phyloP scores from a whole-genome alignment of 1,140 invertebrate genomes.

The Euwallacea fornicatus region DNA sequence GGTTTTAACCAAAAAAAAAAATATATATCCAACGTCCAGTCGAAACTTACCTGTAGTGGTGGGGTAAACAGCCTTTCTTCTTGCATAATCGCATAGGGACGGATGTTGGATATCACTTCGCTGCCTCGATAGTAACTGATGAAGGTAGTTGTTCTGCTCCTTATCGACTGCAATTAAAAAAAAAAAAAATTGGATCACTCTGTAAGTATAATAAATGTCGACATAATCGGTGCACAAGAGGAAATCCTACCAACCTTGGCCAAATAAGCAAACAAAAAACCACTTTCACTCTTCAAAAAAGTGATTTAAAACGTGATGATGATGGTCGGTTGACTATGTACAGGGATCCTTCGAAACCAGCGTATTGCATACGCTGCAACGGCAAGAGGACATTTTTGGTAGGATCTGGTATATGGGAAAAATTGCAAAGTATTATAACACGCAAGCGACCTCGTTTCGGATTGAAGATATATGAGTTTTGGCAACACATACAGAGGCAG shows the following conservation, averaged over 20 bases:
- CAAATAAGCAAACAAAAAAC: constrained; percentile 36
- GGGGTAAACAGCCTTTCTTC: constrained; percentile 54
- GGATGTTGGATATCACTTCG: constrained; percentile 47
- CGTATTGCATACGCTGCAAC: too few species aligned
- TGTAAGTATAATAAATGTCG: constrained; percentile 17
- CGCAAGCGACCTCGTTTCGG: constrained; percentile 25
- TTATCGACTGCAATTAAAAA: constrained; percentile 49
- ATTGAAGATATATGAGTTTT: constrained; percentile 29
- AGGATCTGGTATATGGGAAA: constrained; percentile 7
- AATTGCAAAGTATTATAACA: constrained; percentile 28
- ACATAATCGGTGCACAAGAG: constrained; percentile 30
- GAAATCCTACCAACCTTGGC: constrained; percentile 38
- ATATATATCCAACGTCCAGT: background rate
- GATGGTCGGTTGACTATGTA: background rate
- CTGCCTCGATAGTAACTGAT: constrained; percentile 47
- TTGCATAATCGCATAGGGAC: constrained; percentile 47
- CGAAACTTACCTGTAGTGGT: constrained; percentile 52
- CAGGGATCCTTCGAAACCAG: background rate
- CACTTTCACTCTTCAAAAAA: constrained; percentile 37
- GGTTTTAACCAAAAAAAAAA: constrained; percentile 9
- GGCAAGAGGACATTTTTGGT: too few species aligned
- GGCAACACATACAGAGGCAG: background rate
- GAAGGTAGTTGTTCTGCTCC: constrained; percentile 49
- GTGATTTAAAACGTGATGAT: constrained; percentile 15
- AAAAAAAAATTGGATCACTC: constrained; percentile 15